Evolutionary conservation across 1,140 invertebrate species (phyloP).

Genomic region (Metaphire vulgaris): DNA sequence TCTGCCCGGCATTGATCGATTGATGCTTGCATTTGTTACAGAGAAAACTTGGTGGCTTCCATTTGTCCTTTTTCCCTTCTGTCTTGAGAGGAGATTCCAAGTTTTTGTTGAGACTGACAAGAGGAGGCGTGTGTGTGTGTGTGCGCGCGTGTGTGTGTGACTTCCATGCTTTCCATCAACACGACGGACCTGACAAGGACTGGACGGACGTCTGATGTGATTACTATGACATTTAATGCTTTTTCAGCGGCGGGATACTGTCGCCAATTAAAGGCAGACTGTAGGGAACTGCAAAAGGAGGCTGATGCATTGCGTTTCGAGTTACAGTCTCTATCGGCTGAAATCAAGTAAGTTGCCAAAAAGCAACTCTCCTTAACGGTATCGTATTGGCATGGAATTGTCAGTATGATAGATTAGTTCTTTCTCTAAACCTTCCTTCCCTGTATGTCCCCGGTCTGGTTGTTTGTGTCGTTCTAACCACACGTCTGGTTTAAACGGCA

Average conservation of each 20-base stretch:
- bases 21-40: no score
- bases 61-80: no score
- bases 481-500: neutral
- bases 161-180: neutral
- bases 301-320: neutral
- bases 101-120: no score
- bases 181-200: neutral
- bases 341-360: neutral
- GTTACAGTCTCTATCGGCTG: neutral
- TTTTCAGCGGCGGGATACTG: slow-evolving; percentile 1
- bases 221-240: slow-evolving; percentile 1
- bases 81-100: no score
- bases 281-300: neutral
- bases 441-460: neutral
- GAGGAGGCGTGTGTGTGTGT: neutral
- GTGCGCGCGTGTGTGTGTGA: neutral
- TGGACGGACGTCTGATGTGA: neutral
- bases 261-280: slow-evolving; percentile 2
- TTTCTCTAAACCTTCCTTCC: neutral
- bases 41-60: no score
- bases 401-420: neutral
- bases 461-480: neutral
- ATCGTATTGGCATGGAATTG: slow-evolving; percentile 1
- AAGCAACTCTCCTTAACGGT: neutral
- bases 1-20: no score